Evolutionary conservation across 2,888 invertebrate species (phyloP).

Genomic region (Cistogaster globosa): DNA sequence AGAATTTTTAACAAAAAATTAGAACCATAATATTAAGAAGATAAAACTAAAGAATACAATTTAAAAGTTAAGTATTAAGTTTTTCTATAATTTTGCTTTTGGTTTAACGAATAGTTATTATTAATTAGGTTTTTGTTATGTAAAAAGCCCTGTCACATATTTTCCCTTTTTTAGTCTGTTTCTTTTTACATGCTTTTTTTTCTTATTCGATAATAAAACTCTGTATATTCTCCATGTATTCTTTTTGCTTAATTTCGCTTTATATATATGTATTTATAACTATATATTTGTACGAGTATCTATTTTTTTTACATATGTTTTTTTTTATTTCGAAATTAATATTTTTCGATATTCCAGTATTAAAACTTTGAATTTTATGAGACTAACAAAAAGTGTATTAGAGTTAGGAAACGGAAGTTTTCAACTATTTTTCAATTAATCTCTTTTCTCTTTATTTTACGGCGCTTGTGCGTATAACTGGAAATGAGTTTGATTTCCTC

Average conservation of each 20-base stretch:
- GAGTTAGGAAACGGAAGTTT: constrained; percentile 16
- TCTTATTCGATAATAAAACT: constrained; percentile 30
- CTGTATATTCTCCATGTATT: constrained; percentile 4
- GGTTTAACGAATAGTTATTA: constrained; percentile 1
- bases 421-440: not conserved
- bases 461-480: constrained; percentile 45
- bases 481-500: constrained; percentile 31
- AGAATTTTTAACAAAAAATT: too few species aligned
- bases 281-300: too few species aligned
- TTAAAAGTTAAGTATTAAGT: not conserved
- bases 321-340: constrained; percentile 39
- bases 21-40: not conserved
- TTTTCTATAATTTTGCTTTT: not conserved
- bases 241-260: constrained; percentile 21
- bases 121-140: constrained; percentile 22
- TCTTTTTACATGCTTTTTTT: not conserved
- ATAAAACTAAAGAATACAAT: not conserved
- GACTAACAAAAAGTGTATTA: constrained; percentile 11
- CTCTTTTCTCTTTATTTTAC: not conserved
- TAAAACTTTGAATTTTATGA: constrained; percentile 4
- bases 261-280: not conserved
- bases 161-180: constrained; percentile 58
- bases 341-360: constrained; percentile 67
- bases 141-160: constrained; percentile 41
- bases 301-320: not conserved